A percentile compares a stretch with the other conserved stretches of the same genome.
Evolutionary conservation across 2,113 vertebrate genomes (phyloP).

Genomic region (Neolamprologus tretocephalus): DNA sequence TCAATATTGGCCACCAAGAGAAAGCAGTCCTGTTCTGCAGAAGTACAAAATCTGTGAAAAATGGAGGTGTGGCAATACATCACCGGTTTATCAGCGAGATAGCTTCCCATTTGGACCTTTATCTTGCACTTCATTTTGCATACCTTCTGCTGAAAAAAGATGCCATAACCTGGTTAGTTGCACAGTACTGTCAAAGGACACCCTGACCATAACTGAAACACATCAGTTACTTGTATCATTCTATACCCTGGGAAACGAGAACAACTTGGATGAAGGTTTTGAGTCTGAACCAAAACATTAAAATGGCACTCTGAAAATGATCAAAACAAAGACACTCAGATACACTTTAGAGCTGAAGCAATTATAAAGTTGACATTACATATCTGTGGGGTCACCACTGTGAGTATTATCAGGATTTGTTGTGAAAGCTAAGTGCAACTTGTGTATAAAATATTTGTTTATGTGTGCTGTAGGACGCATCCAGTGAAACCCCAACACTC

Average conservation of each 20-base stretch:
- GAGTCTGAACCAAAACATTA: background rate
- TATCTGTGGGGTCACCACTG: background rate
- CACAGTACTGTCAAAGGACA: background rate
- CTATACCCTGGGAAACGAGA: background rate
- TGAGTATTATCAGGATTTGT: background rate
- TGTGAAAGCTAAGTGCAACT: background rate
- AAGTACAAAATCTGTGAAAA: background rate
- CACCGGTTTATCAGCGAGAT: accelerated
- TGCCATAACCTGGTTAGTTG: background rate
- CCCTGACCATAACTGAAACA: background rate
- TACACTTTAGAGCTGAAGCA: background rate
- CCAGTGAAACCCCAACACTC: background rate
- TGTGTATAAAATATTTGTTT: background rate
- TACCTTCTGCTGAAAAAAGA: background rate
- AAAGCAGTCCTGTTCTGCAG: background rate
- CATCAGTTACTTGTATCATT: background rate
- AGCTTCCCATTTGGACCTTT: background rate
- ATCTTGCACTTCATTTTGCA: background rate
- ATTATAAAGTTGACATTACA: too few relatives aligned
- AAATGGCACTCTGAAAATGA: background rate
- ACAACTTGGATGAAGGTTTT: background rate
- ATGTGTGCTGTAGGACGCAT: background rate
- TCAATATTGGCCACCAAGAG: background rate
- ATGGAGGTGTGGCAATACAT: background rate
- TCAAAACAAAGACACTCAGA: background rate